A percentile compares a stretch with the other conserved stretches of the same genome.
phyloP scores from a whole-genome alignment of 2,113 vertebrate genomes.

The Epinephelus lanceolatus region DNA sequence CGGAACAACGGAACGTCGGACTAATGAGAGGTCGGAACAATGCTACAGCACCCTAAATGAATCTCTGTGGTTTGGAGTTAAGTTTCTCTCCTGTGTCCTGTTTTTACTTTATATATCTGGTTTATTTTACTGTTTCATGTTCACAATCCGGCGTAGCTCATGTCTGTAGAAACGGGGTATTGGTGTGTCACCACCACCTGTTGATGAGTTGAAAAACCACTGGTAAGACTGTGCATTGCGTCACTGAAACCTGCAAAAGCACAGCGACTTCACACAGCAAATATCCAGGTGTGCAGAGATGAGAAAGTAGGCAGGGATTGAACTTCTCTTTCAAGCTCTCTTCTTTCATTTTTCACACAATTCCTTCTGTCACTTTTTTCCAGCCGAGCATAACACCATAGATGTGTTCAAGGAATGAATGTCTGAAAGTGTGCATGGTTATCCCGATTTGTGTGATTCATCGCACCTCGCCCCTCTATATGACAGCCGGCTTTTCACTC shows the following conservation, averaged over 20 bases:
- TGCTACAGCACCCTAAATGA: no score
- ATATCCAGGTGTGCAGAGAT: slow-evolving; percentile 9
- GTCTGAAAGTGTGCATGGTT: not conserved
- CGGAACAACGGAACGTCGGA: no score
- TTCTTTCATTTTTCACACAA: slow-evolving; percentile 16
- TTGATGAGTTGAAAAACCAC: not conserved
- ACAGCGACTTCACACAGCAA: not conserved
- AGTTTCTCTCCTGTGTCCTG: no score
- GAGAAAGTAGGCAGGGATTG: not conserved
- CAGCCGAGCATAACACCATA: not conserved
- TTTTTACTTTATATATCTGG: no score
- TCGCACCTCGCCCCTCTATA: not conserved
- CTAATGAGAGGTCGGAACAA: no score
- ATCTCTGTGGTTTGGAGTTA: no score
- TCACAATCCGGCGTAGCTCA: no score
- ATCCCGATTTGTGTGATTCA: not conserved
- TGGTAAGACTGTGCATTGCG: not conserved
- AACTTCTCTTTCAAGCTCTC: slow-evolving; percentile 11
- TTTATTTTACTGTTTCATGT: no score
- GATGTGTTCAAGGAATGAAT: not conserved
- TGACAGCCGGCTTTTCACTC: not conserved
- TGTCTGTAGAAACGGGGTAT: no score
- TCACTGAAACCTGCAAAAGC: not conserved
- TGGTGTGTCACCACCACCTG: not conserved
- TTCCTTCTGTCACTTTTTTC: not conserved